Conservation (phyloP, 2,888 invertebrate genomes). For the Panorpa germanica region DNA sequence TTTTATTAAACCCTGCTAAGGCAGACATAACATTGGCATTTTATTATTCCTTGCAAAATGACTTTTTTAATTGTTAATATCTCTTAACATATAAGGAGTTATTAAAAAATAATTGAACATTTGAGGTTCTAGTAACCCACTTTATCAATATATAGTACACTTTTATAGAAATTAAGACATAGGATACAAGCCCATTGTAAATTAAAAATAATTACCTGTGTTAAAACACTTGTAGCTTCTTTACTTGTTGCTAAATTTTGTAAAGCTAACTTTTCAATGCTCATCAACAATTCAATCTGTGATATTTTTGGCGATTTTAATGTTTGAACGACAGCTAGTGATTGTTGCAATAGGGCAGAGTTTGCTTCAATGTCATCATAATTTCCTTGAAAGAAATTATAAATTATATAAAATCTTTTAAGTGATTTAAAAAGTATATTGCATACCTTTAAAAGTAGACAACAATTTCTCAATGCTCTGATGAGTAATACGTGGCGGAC, state of each 20-base stretch:
- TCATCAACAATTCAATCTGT: constrained; percentile 35
- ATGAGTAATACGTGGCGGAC: constrained; percentile 27
- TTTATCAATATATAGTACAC: too few relatives aligned
- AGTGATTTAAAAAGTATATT: too few relatives aligned
- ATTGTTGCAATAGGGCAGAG: constrained; percentile 25
- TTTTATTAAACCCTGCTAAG: too few relatives aligned
- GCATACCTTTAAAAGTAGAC: constrained; percentile 25
- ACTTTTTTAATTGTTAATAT: too few relatives aligned
- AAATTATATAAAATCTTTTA: constrained; percentile 1
- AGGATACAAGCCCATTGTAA: constrained; percentile 6
- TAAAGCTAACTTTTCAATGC: constrained; percentile 39
- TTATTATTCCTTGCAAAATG: too few relatives aligned
- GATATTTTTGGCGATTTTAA: constrained; percentile 32
- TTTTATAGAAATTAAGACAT: too few relatives aligned
- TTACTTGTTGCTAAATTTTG: constrained; percentile 32
- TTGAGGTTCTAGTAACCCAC: too few relatives aligned
- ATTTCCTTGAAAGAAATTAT: constrained; percentile 20
- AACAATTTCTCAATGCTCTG: constrained; percentile 30
- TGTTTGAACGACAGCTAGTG: constrained; percentile 32
- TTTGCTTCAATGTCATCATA: constrained; percentile 25
- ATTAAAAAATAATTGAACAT: too few relatives aligned
- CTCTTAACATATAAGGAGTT: too few relatives aligned
- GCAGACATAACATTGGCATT: too few relatives aligned
- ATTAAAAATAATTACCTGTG: constrained; percentile 22
- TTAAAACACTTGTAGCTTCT: constrained; percentile 33